Percentiles rank a stretch among this genome's conserved stretches.
Conservation (phyloP, 2,888 invertebrate species). For the Clivina fossor region DNA sequence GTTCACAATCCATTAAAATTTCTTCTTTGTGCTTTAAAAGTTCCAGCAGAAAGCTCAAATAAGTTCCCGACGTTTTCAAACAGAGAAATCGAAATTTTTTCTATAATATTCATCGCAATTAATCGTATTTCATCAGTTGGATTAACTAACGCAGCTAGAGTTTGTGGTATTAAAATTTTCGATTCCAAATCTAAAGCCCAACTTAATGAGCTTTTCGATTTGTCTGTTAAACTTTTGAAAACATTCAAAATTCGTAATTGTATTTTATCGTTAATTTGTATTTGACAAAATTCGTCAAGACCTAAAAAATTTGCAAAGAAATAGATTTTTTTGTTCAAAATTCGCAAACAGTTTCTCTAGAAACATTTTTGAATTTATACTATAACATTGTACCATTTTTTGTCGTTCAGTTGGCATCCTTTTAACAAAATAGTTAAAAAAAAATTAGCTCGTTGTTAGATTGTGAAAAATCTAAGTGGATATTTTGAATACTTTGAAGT, state of each 20-base stretch:
- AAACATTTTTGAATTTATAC: slow-evolving; percentile 53
- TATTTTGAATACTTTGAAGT: slow-evolving; percentile 51
- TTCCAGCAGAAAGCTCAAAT: slow-evolving; percentile 55
- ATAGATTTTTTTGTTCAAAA: slow-evolving; percentile 56
- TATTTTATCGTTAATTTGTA: slow-evolving; percentile 50
- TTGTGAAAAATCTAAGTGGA: slow-evolving; percentile 54
- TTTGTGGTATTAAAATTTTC: slow-evolving; percentile 56
- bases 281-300: slow-evolving; percentile 30
- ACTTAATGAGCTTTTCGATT: slow-evolving; percentile 43
- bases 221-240: slow-evolving; percentile 37
- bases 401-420: slow-evolving; percentile 54
- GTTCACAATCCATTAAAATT: slow-evolving; percentile 66
- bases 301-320: slow-evolving; percentile 62
- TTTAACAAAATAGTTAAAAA: slow-evolving; percentile 54
- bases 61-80: too few species aligned
- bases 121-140: slow-evolving; percentile 59
- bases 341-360: slow-evolving; percentile 54
- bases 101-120: too few species aligned
- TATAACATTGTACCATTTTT: slow-evolving; percentile 50
- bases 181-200: slow-evolving; percentile 55
- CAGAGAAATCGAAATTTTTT: too few species aligned
- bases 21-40: slow-evolving; percentile 59
- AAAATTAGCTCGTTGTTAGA: slow-evolving; percentile 52
- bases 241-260: slow-evolving; percentile 56
- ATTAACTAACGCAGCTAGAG: slow-evolving; percentile 62